Conservation (phyloP, 2,888 invertebrate genomes). For the Drosophila nigricruria region DNA sequence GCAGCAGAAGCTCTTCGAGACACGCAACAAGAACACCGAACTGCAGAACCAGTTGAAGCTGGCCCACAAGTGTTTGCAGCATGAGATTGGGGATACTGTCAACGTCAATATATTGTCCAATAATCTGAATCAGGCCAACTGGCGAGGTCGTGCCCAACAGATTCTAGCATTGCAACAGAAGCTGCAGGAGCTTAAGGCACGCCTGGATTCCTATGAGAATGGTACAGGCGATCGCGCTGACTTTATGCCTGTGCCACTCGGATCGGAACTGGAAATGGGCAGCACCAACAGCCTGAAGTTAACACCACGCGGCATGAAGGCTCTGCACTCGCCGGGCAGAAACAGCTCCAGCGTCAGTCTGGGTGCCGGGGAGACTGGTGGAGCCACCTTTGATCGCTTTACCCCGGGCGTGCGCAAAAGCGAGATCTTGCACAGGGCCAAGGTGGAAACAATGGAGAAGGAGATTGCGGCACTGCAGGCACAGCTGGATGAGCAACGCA, state of each 20-base stretch:
- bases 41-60: constrained; percentile 90
- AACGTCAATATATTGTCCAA: constrained; percentile 88
- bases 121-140: constrained; percentile 87
- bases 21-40: constrained; percentile 89
- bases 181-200: constrained; percentile 89
- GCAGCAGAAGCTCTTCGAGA: constrained; percentile 88
- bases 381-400: constrained; percentile 67
- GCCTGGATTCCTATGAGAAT: constrained; percentile 83
- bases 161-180: constrained; percentile 90
- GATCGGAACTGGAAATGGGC: constrained; percentile 45
- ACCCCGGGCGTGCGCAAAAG: constrained; percentile 86
- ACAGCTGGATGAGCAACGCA: constrained; percentile 87
- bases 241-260: constrained; percentile 54
- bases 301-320: constrained; percentile 29
- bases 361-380: constrained; percentile 40
- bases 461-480: constrained; percentile 87
- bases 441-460: constrained; percentile 87
- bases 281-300: constrained; percentile 9
- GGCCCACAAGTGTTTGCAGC: constrained; percentile 90
- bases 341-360: constrained; percentile 21
- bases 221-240: constrained; percentile 55
- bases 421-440: constrained; percentile 87
- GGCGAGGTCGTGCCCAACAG: constrained; percentile 93
- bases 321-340: constrained; percentile 33
- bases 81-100: constrained; percentile 91